Conservation (phyloP, 2,888 invertebrate genomes). For the Celastrina argiolus region DNA sequence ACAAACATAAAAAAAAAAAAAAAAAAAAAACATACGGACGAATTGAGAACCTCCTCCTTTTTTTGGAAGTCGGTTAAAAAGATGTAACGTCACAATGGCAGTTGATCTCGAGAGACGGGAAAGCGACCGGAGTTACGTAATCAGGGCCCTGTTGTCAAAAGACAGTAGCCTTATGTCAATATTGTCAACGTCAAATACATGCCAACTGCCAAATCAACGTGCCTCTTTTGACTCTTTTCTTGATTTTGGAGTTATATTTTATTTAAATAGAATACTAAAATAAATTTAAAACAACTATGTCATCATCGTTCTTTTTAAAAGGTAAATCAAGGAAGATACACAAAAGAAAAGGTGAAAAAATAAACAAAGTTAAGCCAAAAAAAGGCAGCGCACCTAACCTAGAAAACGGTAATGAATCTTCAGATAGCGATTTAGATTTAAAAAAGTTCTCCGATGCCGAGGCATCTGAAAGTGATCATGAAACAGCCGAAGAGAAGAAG, state of each 20-base stretch:
- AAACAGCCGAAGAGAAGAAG: conserved; percentile 94
- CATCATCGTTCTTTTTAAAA: conserved; percentile 80
- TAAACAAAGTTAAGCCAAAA: conserved; percentile 57
- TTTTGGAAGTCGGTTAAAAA: no score
- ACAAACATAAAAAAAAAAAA: no score
- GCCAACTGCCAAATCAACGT: conserved; percentile 33
- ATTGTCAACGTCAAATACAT: conserved; percentile 15
- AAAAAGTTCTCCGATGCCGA: conserved; percentile 71
- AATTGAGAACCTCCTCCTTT: no score
- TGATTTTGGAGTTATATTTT: not conserved
- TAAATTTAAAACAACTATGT: conserved; percentile 47
- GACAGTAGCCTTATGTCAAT: not conserved
- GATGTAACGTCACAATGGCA: no score
- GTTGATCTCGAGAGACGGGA: no score
- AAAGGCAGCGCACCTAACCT: conserved; percentile 60
- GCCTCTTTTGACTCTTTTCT: conserved; percentile 22
- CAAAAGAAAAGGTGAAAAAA: conserved; percentile 73
- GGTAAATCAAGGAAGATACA: conserved; percentile 75
- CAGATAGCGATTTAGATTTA: conserved; percentile 81
- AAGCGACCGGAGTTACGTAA: no score
- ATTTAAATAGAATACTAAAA: not conserved
- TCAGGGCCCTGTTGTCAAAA: no score
- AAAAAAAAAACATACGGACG: no score
- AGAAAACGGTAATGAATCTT: conserved; percentile 79
- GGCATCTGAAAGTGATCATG: conserved; percentile 80